Percentiles rank a stretch among this genome's conserved stretches.
Conservation (phyloP, 2,797 vertebrate species). For the Hypotaenidia philippensis region DNA sequence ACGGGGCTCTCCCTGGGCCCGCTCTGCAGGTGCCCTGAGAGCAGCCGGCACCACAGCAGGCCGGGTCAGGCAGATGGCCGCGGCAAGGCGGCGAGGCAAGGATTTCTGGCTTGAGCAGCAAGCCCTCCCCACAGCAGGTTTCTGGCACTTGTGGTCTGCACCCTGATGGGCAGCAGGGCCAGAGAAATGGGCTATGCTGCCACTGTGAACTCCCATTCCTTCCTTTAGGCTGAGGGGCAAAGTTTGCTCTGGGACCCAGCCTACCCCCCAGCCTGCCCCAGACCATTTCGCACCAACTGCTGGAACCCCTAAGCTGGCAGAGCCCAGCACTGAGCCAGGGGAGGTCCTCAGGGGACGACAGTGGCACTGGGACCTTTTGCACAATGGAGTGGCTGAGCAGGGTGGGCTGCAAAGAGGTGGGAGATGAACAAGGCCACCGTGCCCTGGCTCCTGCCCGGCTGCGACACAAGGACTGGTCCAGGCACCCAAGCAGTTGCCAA, state of each 20-base stretch:
- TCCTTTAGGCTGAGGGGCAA: neutral
- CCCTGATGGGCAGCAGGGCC: rapidly evolving
- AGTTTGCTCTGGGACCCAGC: rapidly evolving
- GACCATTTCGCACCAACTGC: neutral
- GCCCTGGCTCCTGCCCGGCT: rapidly evolving
- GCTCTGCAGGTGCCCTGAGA: rapidly evolving
- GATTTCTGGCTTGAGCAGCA: neutral
- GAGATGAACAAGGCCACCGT: rapidly evolving
- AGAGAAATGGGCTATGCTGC: rapidly evolving
- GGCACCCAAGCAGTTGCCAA: neutral
- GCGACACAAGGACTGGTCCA: rapidly evolving
- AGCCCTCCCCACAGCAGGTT: neutral
- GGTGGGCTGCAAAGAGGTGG: neutral
- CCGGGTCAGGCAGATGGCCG: neutral
- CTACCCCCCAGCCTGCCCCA: neutral
- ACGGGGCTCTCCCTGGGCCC: rapidly evolving
- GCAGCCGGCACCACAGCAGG: neutral
- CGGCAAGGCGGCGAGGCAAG: neutral
- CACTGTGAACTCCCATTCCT: rapidly evolving
- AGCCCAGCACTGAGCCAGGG: neutral
- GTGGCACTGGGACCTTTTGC: neutral
- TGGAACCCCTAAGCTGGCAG: rapidly evolving
- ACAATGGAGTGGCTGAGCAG: rapidly evolving
- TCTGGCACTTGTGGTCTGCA: neutral
- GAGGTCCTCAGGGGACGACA: rapidly evolving